Base-by-base conservation (phyloP, 2,888 invertebrate species). In the Listrodromus nycthemerus region DNA sequence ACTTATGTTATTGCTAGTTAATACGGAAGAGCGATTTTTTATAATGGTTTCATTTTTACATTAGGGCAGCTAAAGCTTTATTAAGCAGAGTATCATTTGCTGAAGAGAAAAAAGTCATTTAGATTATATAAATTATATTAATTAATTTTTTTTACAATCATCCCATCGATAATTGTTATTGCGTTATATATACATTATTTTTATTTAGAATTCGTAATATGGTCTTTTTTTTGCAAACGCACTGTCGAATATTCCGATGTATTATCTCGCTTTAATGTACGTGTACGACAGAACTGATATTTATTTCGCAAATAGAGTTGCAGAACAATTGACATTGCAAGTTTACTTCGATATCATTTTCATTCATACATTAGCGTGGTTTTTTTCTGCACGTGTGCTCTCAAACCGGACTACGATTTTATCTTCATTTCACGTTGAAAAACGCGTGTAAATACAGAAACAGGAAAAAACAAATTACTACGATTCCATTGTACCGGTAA, bases 241-340 rank as follows among this genome's bases (percentile, higher is more conserved):
- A 50, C 24, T 67, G 41, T 78, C 19, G 13, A 50, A 61, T 48
- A 24, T 33, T 71, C 21, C 13, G 33, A 27, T 19, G n/a, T 13
- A 76, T 69, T 30, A 52, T 74, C 13, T 66, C 52, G 48, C 66
- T 77, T 81, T 48, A 37, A 73, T 78, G 70, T 70, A 58, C 50
- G 37, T 48, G 67, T 66, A 74, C 69, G 63, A 67, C 48, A 69
- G 78, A 74, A 82, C 69, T 80, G 75, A 80, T 83, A 82, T 83
- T 80, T 79, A 83, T 83, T 79, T 66, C 75, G 79, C 48, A 65
- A 83, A 80, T 83, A 83, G 75, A 82, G 33, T 58, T 27, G 33
- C 24, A 67, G 33, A 69, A 30, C 8, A 30, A 50, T 50, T 69
- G 10, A 45, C 27, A 50, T 50, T 50, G n/a, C 52, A 41, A 41